Base-by-base conservation (phyloP, 2,888 invertebrate species). In the Chrysotoxum bicinctum region DNA sequence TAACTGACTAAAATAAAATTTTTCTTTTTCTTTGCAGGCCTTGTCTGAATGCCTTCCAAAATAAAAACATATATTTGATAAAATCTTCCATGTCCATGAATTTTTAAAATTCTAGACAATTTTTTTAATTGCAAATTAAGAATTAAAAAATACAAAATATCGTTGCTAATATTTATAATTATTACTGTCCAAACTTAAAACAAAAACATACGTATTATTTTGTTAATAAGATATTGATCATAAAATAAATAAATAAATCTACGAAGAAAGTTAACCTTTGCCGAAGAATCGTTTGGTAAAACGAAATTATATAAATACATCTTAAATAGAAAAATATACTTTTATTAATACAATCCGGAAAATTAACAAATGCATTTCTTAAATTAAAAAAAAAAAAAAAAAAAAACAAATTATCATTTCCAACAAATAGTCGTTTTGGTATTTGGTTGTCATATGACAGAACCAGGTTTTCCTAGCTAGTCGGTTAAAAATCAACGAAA, bases 41-140 rank as follows among this genome's bases (percentile, higher is more conserved):
- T 91, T 92, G 92, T 91, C 91, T 90, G 88, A 90, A 89, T 92
- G 92, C 92, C 92, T 92, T 92, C 90, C 90, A 90, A 90, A 89
- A 81, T 64, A 87, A 87, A 87, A 72, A 88, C 88, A 89, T 88
- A 88, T 89, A 88, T 89, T 87, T 89, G 87, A 89, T 88, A 89
- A 87, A 88, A 91, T 90, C 91, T 91, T 91, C 90, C 90, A 91
- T 88, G 90, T 90, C 89, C 90, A 88, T 88, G 88, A 89, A 91
- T 90, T 91, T 90, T 85, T 89, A 90, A 90, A 90, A 88, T 88
- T 88, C 88, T 88, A 90, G 91, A 88, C 89, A 88, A 89, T 90
- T 90, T 90, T 89, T 90, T 91, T 90, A 87, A 88, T 89, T 84
- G 78, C 88, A 87, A 75, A 73, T 80, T 75, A 70, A 50, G 19